Evolutionary conservation across 2,888 invertebrate genomes (phyloP).

Genomic region (Campoletis raptor): DNA sequence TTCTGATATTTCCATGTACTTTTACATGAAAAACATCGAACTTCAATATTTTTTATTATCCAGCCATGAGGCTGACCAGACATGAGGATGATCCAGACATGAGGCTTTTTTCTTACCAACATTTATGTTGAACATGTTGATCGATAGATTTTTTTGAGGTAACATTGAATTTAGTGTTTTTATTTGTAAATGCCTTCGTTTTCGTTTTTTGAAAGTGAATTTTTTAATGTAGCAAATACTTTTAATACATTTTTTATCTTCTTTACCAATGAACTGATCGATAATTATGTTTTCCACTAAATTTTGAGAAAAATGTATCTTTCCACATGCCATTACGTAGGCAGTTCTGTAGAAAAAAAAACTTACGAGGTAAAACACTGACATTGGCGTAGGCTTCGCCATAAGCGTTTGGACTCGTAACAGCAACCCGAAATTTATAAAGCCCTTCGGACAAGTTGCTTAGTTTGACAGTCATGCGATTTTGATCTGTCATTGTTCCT

Average conservation of each 20-base stretch:
- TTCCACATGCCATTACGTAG: background rate
- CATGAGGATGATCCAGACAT: too few species aligned
- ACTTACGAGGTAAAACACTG: conserved; percentile 91
- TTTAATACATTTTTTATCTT: background rate
- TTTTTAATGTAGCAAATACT: background rate
- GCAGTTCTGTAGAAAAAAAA: background rate
- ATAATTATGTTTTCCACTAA: background rate
- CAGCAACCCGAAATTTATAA: conserved; percentile 94
- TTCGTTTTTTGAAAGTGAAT: background rate
- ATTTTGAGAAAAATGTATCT: background rate
- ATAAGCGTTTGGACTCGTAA: conserved; percentile 91
- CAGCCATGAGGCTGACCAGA: background rate
- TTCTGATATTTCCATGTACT: background rate
- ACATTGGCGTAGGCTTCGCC: conserved; percentile 96
- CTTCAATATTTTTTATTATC: background rate
- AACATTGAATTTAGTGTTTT: too few species aligned
- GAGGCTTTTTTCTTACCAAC: too few species aligned
- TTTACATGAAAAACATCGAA: background rate
- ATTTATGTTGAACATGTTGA: too few species aligned
- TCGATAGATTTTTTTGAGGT: too few species aligned
- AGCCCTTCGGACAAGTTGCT: conserved; percentile 94
- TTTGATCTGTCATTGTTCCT: conserved; percentile 93
- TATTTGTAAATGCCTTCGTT: too few species aligned
- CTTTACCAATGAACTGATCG: too few species aligned
- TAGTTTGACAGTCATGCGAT: conserved; percentile 92